Percentiles rank a stretch among this genome's conserved stretches.
These are phyloP conservation scores for Drosophila peninsularis DNA, from an alignment of 2,888 invertebrate species.

Conservation along the genomic window DNA sequence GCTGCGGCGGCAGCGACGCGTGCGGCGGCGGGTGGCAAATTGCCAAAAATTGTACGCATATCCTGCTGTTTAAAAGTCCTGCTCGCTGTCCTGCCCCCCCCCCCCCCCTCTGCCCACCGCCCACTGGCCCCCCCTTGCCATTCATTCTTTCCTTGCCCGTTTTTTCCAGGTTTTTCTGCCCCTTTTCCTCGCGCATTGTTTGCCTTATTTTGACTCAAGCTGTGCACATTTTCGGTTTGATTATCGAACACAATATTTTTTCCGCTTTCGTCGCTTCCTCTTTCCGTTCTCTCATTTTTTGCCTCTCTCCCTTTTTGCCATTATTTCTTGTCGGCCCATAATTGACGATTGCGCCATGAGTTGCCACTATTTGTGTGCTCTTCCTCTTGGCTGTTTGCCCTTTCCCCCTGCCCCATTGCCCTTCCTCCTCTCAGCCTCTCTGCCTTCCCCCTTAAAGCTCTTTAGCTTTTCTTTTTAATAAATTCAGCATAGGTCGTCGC, in stretches of 20 bases:
- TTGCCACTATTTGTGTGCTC: slow-evolving; percentile 68
- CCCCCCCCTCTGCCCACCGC: not conserved
- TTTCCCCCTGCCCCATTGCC: not conserved
- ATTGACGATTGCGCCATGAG: slow-evolving; percentile 79
- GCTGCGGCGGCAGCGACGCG: slow-evolving; percentile 44
- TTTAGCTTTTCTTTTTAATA: slow-evolving; percentile 54
- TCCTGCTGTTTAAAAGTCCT: slow-evolving; percentile 78
- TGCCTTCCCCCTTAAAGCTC: not conserved
- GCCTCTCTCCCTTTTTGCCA: slow-evolving; percentile 21
- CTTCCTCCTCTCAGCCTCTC: not conserved
- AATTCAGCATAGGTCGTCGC: slow-evolving; percentile 54
- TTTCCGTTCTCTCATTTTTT: slow-evolving; percentile 6
- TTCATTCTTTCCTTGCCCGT: not conserved
- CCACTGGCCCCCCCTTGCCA: not conserved
- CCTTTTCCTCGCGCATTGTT: slow-evolving; percentile 47
- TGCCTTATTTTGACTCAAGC: slow-evolving; percentile 75
- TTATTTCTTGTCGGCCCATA: slow-evolving; percentile 74
- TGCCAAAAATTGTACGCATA: slow-evolving; percentile 81
- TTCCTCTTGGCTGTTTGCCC: not conserved
- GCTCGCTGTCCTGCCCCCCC: not conserved
- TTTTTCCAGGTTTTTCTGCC: slow-evolving; percentile 64
- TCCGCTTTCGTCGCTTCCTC: slow-evolving; percentile 64
- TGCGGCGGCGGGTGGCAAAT: slow-evolving; percentile 78
- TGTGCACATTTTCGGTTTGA: slow-evolving; percentile 81
- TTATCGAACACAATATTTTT: slow-evolving; percentile 81